Evolutionary conservation across 2,888 invertebrate genomes (phyloP).

Genomic region (Aleiodes alternator): DNA sequence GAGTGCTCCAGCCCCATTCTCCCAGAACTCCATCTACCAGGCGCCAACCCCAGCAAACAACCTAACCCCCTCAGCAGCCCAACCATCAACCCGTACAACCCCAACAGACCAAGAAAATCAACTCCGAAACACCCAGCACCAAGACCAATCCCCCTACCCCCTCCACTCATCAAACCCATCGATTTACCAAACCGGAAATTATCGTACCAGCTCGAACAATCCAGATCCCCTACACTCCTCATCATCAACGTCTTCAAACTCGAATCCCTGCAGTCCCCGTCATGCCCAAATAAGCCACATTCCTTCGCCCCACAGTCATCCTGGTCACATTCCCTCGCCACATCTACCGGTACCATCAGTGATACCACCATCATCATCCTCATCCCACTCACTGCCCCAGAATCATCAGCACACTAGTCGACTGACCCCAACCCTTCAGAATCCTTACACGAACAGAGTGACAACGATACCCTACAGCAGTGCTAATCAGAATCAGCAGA

Average conservation of each 20-base stretch:
- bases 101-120: constrained; percentile 23
- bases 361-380: constrained; percentile 47
- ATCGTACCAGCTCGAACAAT: constrained; percentile 36
- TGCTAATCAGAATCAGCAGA: constrained; percentile 55
- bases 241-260: constrained; percentile 58
- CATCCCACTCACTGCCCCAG: constrained; percentile 56
- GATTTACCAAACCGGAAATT: constrained; percentile 47
- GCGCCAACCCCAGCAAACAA: constrained; percentile 66
- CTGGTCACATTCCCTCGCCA: constrained; percentile 68
- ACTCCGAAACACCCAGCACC: constrained; percentile 46
- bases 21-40: constrained; percentile 65
- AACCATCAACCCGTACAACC: constrained; percentile 33
- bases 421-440: constrained; percentile 57
- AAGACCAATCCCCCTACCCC: constrained; percentile 54
- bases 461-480: constrained; percentile 48
- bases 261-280: constrained; percentile 64
- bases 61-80: constrained; percentile 38
- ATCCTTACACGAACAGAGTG: constrained; percentile 46
- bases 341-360: constrained; percentile 59
- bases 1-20: constrained; percentile 68
- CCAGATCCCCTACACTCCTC: constrained; percentile 46
- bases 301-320: constrained; percentile 68
- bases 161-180: constrained; percentile 44
- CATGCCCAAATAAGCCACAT: constrained; percentile 67
- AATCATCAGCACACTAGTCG: constrained; percentile 67